These are phyloP conservation scores for Pristionchus exspectatus DNA, from an alignment of 2,888 invertebrate genomes.

Conservation along the genomic window DNA sequence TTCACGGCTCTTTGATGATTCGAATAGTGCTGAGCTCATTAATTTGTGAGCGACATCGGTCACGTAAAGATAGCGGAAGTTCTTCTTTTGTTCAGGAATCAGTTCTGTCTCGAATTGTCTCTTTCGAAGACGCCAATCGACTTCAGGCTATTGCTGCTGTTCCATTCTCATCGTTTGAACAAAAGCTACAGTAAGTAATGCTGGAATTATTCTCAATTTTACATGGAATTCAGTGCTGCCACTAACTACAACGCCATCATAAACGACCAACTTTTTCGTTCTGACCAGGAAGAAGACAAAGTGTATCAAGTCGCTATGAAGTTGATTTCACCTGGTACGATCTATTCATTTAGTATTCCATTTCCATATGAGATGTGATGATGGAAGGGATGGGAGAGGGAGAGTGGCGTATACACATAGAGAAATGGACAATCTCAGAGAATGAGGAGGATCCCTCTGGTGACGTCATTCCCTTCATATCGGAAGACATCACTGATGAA, in stretches of 20 bases:
- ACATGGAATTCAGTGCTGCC: not conserved
- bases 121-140: constrained; percentile 51
- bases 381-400: not conserved
- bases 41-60: not conserved
- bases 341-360: no score
- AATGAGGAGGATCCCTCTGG: not conserved
- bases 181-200: not conserved
- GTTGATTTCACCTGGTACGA: constrained; percentile 20
- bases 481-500: constrained; percentile 46
- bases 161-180: constrained; percentile 13
- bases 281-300: constrained; percentile 24
- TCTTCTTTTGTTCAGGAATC: not conserved
- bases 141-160: constrained; percentile 34
- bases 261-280: not conserved
- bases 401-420: not conserved
- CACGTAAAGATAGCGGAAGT: not conserved
- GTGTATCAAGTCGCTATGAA: constrained; percentile 15
- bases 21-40: not conserved
- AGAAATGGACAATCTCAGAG: not conserved
- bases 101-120: constrained; percentile 41
- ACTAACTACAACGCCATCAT: not conserved
- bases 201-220: no score
- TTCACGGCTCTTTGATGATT: no score
- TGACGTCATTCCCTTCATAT: constrained; percentile 30
- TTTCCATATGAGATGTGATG: not conserved